Base-by-base conservation (phyloP, 2,797 vertebrate species). In the Muscicapa striata region DNA sequence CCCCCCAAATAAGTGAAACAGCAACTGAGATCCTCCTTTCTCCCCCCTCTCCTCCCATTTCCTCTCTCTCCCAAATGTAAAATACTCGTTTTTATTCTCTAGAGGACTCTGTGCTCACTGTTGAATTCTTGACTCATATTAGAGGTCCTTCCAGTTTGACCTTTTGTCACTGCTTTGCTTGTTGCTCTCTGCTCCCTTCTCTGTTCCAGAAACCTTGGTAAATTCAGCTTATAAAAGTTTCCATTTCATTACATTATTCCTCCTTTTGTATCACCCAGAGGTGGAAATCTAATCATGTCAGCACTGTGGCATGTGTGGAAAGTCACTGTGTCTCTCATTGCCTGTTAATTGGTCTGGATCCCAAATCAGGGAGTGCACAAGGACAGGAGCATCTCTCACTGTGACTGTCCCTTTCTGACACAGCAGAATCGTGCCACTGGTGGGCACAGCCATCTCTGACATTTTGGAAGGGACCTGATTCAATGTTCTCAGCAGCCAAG, bases 101-200 rank as follows among this genome's bases (percentile, higher is more conserved):
- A 34, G 66, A 69, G 43, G 24, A 85, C 76, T 91, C 26, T 55
- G 15, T 82, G 73, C 21, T 91, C 40, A 10, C 38, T 66, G 46
- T 58, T 90, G 58, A 62, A 75, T 95, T 90, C 77, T 75, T 81
- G 58, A 69, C 73, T 72, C 15, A 5, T 64, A 77, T 38, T 10
- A 43, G 49, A 23, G 27, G 43, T 81, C 26, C 10, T 86, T 93
- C 34, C 41, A 48, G 16, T 64, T 49, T 87, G 62, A 80, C 61
- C 48, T 94, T 87, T 64, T 91, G 58, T 87, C 22, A 9, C 69
- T 72, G 57, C 59, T 94, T 92, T 6, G 5, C 64, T 84, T 80
- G 49, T 63, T 83, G 85, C 26, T 78, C 36, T 91, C 79, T 55
- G 36, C 58, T 78, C 27, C 22, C 13, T 83, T 32, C 23, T 64